Conservation (phyloP, 2,113 vertebrate species). For the Gadus chalcogrammus region DNA sequence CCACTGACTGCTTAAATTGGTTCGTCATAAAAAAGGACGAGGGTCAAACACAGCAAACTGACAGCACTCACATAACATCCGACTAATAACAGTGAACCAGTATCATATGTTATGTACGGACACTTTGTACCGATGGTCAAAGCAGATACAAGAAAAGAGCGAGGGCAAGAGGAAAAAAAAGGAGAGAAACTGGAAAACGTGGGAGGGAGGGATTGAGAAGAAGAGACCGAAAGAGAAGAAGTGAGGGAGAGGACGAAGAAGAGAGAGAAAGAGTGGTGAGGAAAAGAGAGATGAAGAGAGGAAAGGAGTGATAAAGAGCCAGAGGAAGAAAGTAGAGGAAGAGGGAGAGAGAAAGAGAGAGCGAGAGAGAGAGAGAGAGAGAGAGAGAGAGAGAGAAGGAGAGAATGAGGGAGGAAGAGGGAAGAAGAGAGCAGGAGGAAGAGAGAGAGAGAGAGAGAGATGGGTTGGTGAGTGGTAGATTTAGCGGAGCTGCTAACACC, state of each 20-base stretch:
- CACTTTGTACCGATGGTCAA: no score
- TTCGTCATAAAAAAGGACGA: not conserved
- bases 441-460: not conserved
- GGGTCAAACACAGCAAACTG: not conserved
- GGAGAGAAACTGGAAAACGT: no score
- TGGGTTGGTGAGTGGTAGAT: constrained; percentile 7
- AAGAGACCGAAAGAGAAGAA: not conserved
- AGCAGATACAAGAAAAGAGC: no score
- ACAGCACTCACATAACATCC: not conserved
- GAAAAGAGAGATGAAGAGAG: not conserved
- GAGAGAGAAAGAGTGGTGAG: not conserved
- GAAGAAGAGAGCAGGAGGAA: not conserved
- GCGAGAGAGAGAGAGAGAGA: not conserved
- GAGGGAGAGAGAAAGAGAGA: not conserved
- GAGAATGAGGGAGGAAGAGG: not conserved
- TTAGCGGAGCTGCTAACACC: constrained; percentile 23
- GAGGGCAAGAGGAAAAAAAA: no score
- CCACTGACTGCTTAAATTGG: constrained; percentile 44
- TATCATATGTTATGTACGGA: no score
- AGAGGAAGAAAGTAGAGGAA: not conserved
- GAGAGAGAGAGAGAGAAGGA: not conserved
- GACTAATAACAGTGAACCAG: no score
- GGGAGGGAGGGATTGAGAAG: not conserved
- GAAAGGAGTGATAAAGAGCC: not conserved
- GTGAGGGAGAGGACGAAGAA: not conserved